Conservation (phyloP, 92 coral and sea anemone species). For the Parazoanthus swiftii region DNA sequence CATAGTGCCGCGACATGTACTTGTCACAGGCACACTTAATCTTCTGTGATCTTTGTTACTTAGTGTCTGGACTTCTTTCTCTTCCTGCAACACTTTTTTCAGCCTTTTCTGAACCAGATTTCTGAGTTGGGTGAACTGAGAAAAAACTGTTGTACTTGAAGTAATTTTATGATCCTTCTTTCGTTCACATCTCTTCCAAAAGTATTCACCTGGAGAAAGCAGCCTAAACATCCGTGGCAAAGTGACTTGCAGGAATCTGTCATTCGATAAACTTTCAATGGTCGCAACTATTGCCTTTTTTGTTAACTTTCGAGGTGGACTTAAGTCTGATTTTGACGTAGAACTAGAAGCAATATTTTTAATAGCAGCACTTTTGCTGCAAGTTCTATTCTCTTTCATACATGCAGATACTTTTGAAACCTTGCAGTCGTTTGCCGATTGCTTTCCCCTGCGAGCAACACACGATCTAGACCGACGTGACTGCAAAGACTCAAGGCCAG, state of each 20-base stretch:
- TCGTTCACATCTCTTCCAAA: constrained; percentile 13
- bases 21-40: neutral
- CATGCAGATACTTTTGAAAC: neutral
- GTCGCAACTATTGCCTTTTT: neutral
- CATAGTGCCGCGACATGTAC: too few relatives aligned
- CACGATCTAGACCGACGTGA: neutral
- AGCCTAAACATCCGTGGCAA: constrained; percentile 20
- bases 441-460: too few relatives aligned
- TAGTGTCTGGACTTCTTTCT: neutral
- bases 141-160: constrained; percentile 1
- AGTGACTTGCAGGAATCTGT: neutral
- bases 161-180: constrained; percentile 5
- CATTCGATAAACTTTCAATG: neutral
- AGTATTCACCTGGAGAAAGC: constrained; percentile 5
- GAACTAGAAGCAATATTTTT: neutral
- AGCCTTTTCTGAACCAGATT: constrained; percentile 7
- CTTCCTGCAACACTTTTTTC: neutral
- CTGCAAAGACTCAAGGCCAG: neutral
- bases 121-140: constrained; percentile 7
- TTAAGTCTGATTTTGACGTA: neutral
- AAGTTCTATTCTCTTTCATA: neutral
- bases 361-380: neutral
- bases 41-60: too few relatives aligned
- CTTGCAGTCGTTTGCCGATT: neutral
- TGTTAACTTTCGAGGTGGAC: neutral